Percentiles rank a stretch among this genome's conserved stretches.
phyloP scores from a whole-genome alignment of 2,113 vertebrate genomes.

The Crotalus horridus region DNA sequence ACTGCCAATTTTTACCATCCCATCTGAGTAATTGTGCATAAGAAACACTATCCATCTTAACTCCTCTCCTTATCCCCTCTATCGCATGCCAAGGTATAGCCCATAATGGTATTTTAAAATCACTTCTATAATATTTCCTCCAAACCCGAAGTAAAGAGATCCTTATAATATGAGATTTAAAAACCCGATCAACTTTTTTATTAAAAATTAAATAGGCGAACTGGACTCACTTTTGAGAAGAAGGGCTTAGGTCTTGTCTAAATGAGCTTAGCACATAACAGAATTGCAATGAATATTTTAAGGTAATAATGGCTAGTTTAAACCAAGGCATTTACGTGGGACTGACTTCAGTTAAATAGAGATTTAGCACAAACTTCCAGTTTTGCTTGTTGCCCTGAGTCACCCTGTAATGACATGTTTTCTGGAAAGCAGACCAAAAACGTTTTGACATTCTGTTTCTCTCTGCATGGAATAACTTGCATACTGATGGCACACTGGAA shows the following conservation, averaged over 20 bases:
- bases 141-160: no score
- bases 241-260: background rate
- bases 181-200: no score
- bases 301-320: constrained; percentile 45
- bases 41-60: no score
- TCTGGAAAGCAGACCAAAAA: constrained; percentile 29
- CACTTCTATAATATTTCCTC: no score
- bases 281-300: constrained; percentile 39
- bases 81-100: no score
- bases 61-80: no score
- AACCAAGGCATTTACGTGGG: constrained; percentile 31
- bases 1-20: no score
- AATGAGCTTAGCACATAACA: background rate
- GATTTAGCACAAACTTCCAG: constrained; percentile 45
- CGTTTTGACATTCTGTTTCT: constrained; percentile 41
- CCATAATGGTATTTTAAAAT: no score
- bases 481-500: constrained; percentile 48
- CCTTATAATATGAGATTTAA: no score
- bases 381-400: constrained; percentile 56
- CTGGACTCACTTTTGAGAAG: background rate
- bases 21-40: no score
- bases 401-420: constrained; percentile 61
- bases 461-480: constrained; percentile 35
- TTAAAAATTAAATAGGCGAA: no score
- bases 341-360: constrained; percentile 44